A percentile compares a stretch with the other conserved stretches of the same genome.
Evolutionary conservation across 2,113 vertebrate genomes (phyloP).

Genomic region (Ageneiosus marmoratus): DNA sequence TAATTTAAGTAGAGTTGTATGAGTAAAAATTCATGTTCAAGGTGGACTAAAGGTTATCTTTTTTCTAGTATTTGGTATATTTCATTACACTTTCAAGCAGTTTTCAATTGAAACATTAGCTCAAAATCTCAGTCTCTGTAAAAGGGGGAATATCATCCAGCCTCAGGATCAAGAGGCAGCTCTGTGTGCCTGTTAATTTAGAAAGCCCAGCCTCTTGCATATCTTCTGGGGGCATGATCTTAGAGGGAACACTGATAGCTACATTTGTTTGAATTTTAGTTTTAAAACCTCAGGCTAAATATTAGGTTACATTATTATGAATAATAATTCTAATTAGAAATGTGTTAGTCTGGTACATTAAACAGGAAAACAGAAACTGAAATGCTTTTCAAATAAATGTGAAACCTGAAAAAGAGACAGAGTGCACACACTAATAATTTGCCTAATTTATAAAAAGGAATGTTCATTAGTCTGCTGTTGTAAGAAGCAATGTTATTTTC

Average conservation of each 20-base stretch:
- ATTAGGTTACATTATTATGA: neutral
- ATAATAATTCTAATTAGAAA: constrained; percentile 14
- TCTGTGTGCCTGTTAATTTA: neutral
- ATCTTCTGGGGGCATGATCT: neutral
- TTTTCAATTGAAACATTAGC: neutral
- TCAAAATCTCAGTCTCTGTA: neutral
- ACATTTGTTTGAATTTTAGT: neutral
- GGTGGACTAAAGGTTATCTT: neutral
- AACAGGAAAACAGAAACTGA: neutral
- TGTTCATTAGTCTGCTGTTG: neutral
- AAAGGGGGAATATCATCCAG: neutral
- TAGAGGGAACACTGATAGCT: neutral
- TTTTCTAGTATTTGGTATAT: neutral
- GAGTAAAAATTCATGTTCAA: neutral
- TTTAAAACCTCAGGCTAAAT: neutral
- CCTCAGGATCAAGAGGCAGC: neutral
- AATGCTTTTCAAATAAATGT: neutral
- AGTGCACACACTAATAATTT: neutral
- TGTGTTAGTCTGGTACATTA: neutral
- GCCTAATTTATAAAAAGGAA: neutral
- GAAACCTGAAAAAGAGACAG: neutral
- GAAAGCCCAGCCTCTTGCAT: neutral
- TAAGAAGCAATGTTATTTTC: neutral
- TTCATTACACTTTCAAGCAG: neutral
- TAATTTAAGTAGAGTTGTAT: neutral